Percentiles rank a stretch among this genome's conserved stretches.
Conservation (phyloP, 2,797 vertebrate genomes). For the Clamator glandarius region DNA sequence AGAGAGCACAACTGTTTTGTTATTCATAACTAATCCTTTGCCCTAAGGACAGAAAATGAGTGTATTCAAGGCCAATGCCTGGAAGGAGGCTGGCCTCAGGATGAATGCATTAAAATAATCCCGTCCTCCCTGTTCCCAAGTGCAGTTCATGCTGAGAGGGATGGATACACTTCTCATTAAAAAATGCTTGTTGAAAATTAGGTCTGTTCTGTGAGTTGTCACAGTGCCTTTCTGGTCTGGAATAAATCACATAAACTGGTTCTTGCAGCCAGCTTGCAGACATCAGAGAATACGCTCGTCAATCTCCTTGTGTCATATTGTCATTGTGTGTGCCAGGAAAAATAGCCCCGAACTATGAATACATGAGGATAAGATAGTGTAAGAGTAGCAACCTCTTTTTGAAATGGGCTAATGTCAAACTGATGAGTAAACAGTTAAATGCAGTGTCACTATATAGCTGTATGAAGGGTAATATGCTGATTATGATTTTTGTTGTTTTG, state of each 20-base stretch:
- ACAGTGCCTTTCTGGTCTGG: background rate
- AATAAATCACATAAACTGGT: background rate
- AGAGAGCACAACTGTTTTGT: background rate
- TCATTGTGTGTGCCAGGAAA: background rate
- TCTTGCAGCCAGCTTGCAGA: background rate
- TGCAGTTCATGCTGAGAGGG: background rate
- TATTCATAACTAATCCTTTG: background rate
- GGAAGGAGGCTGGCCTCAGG: background rate
- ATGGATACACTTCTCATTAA: conserved; percentile 27
- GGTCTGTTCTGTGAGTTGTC: background rate
- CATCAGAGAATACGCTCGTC: background rate
- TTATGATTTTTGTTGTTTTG: background rate
- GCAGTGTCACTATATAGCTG: background rate
- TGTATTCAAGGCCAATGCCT: background rate
- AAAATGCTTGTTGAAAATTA: conserved; percentile 4
- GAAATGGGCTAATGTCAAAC: background rate
- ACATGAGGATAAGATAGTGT: background rate
- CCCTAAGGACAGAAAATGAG: background rate
- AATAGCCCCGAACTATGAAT: background rate
- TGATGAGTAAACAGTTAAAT: background rate
- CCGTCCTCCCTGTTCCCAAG: background rate
- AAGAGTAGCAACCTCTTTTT: background rate
- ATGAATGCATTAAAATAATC: conserved; percentile 5
- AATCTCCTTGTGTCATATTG: background rate
- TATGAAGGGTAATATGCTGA: background rate